These are phyloP conservation scores for Podilymbus podiceps DNA, from an alignment of 2,113 vertebrate species.

Conservation along the genomic window DNA sequence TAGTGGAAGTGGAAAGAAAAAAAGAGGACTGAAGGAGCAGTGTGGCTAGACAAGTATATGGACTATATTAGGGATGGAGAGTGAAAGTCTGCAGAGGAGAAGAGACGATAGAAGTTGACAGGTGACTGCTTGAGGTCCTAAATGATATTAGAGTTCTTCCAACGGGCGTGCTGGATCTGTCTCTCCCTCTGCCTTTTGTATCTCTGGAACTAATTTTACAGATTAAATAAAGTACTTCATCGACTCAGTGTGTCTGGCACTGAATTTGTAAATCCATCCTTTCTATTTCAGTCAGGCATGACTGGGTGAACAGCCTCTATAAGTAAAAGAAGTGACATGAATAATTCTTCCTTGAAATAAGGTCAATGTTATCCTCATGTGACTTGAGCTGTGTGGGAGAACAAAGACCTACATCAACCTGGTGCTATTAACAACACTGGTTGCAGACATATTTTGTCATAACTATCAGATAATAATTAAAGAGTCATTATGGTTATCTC, in stretches of 20 bases:
- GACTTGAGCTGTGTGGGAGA: constrained; percentile 32
- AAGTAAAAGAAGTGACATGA: constrained; percentile 60
- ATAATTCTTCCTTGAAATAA: constrained; percentile 73
- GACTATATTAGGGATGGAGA: neutral
- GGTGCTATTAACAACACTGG: neutral
- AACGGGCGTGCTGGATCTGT: neutral
- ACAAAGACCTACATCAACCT: constrained; percentile 28
- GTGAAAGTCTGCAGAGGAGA: neutral
- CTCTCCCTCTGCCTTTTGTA: constrained; percentile 42
- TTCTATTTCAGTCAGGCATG: constrained; percentile 57
- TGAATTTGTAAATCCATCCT: constrained; percentile 64
- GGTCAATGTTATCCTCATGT: constrained; percentile 55
- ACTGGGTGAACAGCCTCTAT: constrained; percentile 50
- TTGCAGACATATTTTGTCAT: neutral
- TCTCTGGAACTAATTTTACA: constrained; percentile 54
- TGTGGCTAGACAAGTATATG: neutral
- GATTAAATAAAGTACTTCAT: constrained; percentile 65
- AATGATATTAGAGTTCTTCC: constrained; percentile 24
- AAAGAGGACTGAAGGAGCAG: neutral
- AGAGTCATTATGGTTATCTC: neutral
- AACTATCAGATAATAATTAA: constrained; percentile 26
- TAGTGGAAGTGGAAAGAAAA: neutral
- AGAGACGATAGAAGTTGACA: neutral
- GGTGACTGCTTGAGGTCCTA: neutral
- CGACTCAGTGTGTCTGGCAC: neutral